Evolutionary conservation across 2,797 vertebrate species (phyloP).

Genomic region (Coregonus sp.): DNA sequence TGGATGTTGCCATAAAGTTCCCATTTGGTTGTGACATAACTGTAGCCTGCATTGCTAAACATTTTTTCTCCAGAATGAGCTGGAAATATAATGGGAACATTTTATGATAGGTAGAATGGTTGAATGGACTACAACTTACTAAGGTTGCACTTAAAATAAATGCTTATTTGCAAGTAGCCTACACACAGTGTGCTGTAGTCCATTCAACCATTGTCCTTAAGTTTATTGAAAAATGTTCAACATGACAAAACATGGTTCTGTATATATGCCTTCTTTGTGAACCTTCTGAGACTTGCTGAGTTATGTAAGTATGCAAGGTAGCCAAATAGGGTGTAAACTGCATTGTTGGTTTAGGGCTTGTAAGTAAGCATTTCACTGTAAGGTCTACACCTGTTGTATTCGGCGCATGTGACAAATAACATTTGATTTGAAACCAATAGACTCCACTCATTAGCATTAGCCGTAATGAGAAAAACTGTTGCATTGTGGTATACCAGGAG

Average conservation of each 20-base stretch:
- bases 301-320: background rate
- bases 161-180: background rate
- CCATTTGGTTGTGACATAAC: background rate
- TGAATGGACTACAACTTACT: background rate
- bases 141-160: no score
- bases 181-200: background rate
- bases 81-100: background rate
- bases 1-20: background rate
- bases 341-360: no score
- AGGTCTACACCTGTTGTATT: no score
- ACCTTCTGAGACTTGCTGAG: background rate
- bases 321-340: background rate
- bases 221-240: background rate
- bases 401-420: no score
- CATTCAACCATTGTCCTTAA: background rate
- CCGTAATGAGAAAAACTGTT: background rate
- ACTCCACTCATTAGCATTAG: background rate
- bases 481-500: background rate
- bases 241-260: background rate
- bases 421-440: background rate
- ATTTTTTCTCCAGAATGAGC: background rate
- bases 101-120: background rate
- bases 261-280: background rate
- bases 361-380: no score
- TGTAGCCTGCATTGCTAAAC: background rate